Evolutionary conservation across 2,113 vertebrate genomes (phyloP).

Genomic region (Porphyrio hochstetteri): DNA sequence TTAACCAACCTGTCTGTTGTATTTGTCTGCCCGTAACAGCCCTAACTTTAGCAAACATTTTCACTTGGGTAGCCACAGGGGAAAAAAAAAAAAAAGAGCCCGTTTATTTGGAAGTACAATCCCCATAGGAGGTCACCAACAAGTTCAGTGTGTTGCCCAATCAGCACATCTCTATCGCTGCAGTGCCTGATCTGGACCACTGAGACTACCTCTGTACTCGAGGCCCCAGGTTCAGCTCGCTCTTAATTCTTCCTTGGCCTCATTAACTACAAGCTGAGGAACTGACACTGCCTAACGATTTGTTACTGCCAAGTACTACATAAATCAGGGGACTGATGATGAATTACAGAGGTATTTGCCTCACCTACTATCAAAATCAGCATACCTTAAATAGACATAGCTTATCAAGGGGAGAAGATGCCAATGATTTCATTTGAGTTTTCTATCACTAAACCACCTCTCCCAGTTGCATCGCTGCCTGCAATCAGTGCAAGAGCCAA

Average conservation of each 20-base stretch:
- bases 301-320: constrained; percentile 24
- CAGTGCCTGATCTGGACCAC: neutral
- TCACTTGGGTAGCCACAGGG: neutral
- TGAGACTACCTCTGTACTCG: neutral
- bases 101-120: neutral
- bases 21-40: neutral
- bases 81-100: neutral
- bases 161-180: neutral
- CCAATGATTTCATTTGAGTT: neutral
- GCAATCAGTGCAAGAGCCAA: neutral
- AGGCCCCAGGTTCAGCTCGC: neutral
- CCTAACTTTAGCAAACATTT: neutral
- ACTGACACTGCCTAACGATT: constrained; percentile 16
- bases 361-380: constrained; percentile 16
- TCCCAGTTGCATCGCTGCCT: neutral
- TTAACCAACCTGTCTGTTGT: neutral
- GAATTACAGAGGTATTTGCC: neutral
- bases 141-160: neutral
- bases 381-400: neutral
- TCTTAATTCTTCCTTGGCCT: constrained; percentile 16
- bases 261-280: constrained; percentile 20
- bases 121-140: neutral
- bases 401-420: neutral
- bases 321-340: constrained; percentile 34
- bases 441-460: neutral